Conservation (phyloP, 2,797 vertebrate species). For the Poeciliopsis paucimaculata region DNA sequence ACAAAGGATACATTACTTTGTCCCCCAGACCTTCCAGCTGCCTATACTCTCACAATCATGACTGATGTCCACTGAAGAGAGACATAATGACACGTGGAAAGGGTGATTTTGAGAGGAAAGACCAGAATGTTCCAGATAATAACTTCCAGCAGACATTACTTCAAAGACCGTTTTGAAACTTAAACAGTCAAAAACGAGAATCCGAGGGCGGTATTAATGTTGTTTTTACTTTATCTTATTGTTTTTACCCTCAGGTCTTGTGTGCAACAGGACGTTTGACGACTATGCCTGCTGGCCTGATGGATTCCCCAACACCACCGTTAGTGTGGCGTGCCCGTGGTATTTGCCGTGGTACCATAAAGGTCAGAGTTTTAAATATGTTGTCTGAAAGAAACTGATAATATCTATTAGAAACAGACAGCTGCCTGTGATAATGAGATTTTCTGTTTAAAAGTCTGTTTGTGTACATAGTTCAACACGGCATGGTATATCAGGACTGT, state of each 20-base stretch:
- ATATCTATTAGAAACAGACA: constrained; percentile 6
- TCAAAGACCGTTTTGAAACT: constrained; percentile 25
- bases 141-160: constrained; percentile 19
- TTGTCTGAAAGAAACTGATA: constrained; percentile 14
- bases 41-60: background rate
- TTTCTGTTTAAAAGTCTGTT: constrained; percentile 10
- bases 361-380: constrained; percentile 79
- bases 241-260: constrained; percentile 64
- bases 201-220: background rate
- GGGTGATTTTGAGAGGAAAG: constrained; percentile 44
- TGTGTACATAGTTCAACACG: constrained; percentile 83
- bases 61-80: background rate
- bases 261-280: constrained; percentile 93
- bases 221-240: background rate
- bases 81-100: constrained; percentile 31
- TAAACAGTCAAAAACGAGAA: background rate
- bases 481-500: constrained; percentile 88
- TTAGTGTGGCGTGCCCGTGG: constrained; percentile 91
- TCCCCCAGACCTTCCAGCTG: constrained; percentile 3
- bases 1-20: constrained; percentile 5
- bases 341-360: constrained; percentile 94
- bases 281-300: constrained; percentile 96
- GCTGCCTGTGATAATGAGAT: background rate
- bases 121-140: constrained; percentile 10
- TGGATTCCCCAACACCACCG: constrained; percentile 87